Evolutionary conservation across 2,113 vertebrate species (phyloP).

Genomic region (Rutilus rutilus): DNA sequence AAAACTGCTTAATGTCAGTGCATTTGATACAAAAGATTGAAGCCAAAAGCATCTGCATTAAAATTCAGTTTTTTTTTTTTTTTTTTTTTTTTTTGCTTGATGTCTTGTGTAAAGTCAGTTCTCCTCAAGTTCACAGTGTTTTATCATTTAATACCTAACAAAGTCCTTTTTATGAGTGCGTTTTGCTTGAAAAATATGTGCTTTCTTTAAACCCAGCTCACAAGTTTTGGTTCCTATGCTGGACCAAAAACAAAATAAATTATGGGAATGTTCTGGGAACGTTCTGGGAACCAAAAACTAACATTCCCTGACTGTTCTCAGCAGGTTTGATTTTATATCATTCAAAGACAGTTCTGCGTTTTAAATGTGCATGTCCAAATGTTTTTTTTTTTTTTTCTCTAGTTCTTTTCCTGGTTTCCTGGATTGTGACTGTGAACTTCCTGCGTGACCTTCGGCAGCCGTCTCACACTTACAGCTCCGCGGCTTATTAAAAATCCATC

Average conservation of each 20-base stretch:
- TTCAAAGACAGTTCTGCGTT: not conserved
- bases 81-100: not conserved
- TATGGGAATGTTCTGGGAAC: not conserved
- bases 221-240: not conserved
- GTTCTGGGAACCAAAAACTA: no score
- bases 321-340: not conserved
- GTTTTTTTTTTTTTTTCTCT: not conserved
- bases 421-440: not conserved
- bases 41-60: no score
- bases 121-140: not conserved
- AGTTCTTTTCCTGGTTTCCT: not conserved
- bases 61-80: no score
- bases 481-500: constrained; percentile 25
- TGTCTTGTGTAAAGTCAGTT: not conserved
- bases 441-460: not conserved
- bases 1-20: not conserved
- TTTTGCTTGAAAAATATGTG: not conserved
- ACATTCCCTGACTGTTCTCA: not conserved
- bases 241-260: no score
- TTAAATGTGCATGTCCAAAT: not conserved
- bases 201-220: not conserved
- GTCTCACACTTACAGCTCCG: not conserved
- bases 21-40: not conserved
- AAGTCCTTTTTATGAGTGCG: not conserved
- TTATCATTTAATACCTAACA: not conserved